A percentile compares a stretch with the other conserved stretches of the same genome.
Conservation (phyloP, 2,888 invertebrate species). For the Clepsis dumicolana region DNA sequence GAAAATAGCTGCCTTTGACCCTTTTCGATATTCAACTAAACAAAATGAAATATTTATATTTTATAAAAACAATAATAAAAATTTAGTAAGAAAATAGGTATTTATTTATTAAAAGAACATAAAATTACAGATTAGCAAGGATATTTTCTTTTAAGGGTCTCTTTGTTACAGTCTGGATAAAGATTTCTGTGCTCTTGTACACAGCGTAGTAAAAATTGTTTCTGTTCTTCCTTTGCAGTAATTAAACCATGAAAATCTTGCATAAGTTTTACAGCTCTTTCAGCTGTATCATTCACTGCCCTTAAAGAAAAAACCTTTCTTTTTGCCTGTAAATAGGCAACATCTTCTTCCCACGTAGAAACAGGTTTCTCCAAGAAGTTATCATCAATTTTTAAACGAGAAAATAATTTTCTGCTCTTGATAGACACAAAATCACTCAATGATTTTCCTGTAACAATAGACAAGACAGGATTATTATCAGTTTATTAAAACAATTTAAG, state of each 20-base stretch:
- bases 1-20: constrained; percentile 7
- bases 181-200: constrained; percentile 37
- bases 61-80: neutral
- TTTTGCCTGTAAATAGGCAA: constrained; percentile 34
- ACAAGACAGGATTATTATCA: constrained; percentile 33
- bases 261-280: constrained; percentile 47
- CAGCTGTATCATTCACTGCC: constrained; percentile 45
- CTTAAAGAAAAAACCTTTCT: constrained; percentile 30
- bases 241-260: constrained; percentile 47
- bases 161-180: constrained; percentile 42
- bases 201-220: constrained; percentile 45
- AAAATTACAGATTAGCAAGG: neutral
- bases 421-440: constrained; percentile 44
- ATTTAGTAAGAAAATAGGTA: neutral
- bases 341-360: constrained; percentile 43
- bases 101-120: neutral
- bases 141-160: constrained; percentile 37
- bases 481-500: no score
- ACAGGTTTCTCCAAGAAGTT: constrained; percentile 38
- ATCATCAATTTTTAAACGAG: constrained; percentile 31
- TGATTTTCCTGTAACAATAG: constrained; percentile 39
- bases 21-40: neutral
- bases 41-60: constrained; percentile 6
- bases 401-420: constrained; percentile 41
- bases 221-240: constrained; percentile 46